phyloP scores from a whole-genome alignment of 2,113 vertebrate species.

The Macroglossus sobrinus region DNA sequence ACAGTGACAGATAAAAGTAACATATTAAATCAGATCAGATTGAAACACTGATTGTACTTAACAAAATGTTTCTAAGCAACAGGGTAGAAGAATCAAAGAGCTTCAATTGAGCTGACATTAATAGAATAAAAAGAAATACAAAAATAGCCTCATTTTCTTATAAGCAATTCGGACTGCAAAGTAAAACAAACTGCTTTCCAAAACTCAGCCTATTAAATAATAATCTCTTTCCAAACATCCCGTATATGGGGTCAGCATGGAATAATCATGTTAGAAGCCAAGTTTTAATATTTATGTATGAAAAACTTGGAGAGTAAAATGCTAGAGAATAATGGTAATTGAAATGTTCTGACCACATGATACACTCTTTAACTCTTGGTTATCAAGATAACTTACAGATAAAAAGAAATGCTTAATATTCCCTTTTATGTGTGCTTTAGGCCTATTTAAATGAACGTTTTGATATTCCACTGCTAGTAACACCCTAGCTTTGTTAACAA shows the following conservation, averaged over 20 bases:
- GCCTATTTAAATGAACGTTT: background rate
- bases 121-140: slow-evolving; percentile 51
- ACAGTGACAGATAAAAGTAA: slow-evolving; percentile 57
- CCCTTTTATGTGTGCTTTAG: background rate
- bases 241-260: background rate
- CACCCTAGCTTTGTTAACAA: background rate
- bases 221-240: background rate
- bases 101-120: slow-evolving; percentile 50
- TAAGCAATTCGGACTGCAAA: slow-evolving; percentile 33
- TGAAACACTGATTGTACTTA: slow-evolving; percentile 63
- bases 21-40: slow-evolving; percentile 57
- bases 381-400: background rate
- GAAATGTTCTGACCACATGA: background rate
- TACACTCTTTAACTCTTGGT: background rate
- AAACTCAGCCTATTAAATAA: background rate
- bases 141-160: slow-evolving; percentile 62
- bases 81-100: slow-evolving; percentile 44
- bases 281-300: background rate
- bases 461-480: background rate
- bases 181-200: slow-evolving; percentile 40
- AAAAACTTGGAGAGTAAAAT: background rate
- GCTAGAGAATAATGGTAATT: background rate
- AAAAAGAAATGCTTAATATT: background rate
- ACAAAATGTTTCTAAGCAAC: slow-evolving; percentile 80
- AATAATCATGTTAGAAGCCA: background rate